A percentile compares a stretch with the other conserved stretches of the same genome.
Evolutionary conservation across 2,888 invertebrate species (phyloP).

Genomic region (Callosobruchus maculatus): DNA sequence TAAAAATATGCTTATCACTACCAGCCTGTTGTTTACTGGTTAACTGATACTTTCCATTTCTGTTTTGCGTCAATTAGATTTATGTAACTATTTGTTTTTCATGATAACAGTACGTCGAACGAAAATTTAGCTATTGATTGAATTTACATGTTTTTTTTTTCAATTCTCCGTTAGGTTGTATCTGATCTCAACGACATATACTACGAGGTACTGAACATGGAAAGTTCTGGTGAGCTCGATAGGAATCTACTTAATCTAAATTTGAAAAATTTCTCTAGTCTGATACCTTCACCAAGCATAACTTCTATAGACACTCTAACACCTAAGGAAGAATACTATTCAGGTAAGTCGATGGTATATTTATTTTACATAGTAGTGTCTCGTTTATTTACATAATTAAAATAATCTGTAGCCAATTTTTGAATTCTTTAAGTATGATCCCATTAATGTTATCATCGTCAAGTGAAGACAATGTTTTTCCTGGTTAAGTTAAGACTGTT

Average conservation of each 20-base stretch:
- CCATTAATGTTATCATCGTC: neutral
- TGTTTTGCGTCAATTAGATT: neutral
- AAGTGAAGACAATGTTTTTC: neutral
- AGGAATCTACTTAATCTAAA: conserved; percentile 70
- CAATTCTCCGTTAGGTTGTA: conserved; percentile 46
- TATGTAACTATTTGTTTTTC: neutral
- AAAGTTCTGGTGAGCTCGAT: conserved; percentile 76
- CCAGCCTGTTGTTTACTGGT: neutral
- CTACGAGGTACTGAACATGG: conserved; percentile 73
- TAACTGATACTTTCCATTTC: neutral
- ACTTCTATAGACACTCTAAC: conserved; percentile 71
- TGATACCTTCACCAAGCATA: conserved; percentile 70
- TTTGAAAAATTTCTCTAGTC: conserved; percentile 62
- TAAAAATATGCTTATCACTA: neutral
- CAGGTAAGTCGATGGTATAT: conserved; percentile 51
- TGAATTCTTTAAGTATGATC: neutral
- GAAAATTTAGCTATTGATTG: neutral
- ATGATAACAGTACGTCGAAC: neutral
- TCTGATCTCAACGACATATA: conserved; percentile 61
- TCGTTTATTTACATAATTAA: too few relatives aligned
- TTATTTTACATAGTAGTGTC: neutral
- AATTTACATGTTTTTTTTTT: neutral
- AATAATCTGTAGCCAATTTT: too few relatives aligned
- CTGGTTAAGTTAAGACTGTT: neutral
- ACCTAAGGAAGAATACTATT: conserved; percentile 68